Conservation (phyloP, 2,888 invertebrate genomes). For the Phorcus lineatus region DNA sequence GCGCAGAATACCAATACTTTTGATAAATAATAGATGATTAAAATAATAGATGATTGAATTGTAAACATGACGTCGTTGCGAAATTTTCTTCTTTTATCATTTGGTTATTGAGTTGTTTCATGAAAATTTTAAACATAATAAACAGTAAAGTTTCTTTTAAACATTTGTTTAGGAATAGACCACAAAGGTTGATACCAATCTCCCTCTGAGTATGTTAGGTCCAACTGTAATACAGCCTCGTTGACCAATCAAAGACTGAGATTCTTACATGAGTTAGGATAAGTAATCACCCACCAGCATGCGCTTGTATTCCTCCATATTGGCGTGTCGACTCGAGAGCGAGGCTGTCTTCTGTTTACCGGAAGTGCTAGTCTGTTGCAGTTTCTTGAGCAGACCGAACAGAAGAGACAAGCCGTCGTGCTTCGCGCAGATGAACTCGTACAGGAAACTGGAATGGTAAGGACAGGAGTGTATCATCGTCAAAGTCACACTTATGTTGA, state of each 20-base stretch:
- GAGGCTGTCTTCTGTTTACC: constrained; percentile 19
- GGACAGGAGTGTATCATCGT: too few species aligned
- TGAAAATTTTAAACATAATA: too few species aligned
- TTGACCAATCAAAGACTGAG: not conserved
- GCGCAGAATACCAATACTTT: too few species aligned
- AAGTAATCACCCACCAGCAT: constrained; percentile 50
- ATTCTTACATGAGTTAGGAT: not conserved
- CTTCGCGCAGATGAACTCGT: constrained; percentile 92
- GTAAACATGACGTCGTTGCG: too few species aligned
- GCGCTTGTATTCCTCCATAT: constrained; percentile 60
- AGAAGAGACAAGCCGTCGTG: constrained; percentile 90
- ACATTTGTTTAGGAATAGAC: not conserved
- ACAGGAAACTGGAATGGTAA: constrained; percentile 85
- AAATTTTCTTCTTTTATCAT: too few species aligned
- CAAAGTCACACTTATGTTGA: too few species aligned
- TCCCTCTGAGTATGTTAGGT: too few species aligned
- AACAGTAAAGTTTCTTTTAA: too few species aligned
- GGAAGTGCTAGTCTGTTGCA: constrained; percentile 81
- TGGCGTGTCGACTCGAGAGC: constrained; percentile 32
- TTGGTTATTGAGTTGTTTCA: too few species aligned
- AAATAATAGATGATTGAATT: too few species aligned
- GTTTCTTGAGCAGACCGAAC: constrained; percentile 88
- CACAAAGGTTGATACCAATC: too few species aligned
- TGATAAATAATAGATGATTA: too few species aligned
- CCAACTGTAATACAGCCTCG: not conserved